Evolutionary conservation across 2,113 vertebrate genomes (phyloP).

Genomic region (Coregonus clupeaformis): DNA sequence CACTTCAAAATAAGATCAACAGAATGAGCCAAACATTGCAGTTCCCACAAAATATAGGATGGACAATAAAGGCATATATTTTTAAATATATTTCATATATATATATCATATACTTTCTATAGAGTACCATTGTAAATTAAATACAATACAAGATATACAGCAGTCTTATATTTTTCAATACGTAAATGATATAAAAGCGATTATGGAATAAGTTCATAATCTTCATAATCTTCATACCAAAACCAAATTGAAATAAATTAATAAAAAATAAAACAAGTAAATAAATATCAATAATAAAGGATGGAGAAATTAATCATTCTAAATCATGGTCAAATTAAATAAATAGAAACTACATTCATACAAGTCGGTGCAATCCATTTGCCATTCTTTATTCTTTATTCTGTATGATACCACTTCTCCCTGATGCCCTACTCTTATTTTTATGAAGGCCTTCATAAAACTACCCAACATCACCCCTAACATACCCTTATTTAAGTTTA

Average conservation of each 20-base stretch:
- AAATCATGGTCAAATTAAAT: slow-evolving; percentile 49
- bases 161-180: slow-evolving; percentile 83
- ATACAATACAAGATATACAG: slow-evolving; percentile 89
- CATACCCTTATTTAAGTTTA: slow-evolving; percentile 40
- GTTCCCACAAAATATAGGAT: slow-evolving; percentile 96
- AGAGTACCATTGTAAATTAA: slow-evolving; percentile 84
- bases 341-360: slow-evolving; percentile 77
- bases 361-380: slow-evolving; percentile 79
- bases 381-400: slow-evolving; percentile 43
- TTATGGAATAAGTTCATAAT: slow-evolving; percentile 77
- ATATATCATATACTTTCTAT: slow-evolving; percentile 77
- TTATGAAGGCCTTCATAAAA: slow-evolving; percentile 85
- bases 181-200: slow-evolving; percentile 80
- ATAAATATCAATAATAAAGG: slow-evolving; percentile 43
- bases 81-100: slow-evolving; percentile 74
- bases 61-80: slow-evolving; percentile 82
- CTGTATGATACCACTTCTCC: slow-evolving; percentile 26
- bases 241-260: slow-evolving; percentile 54
- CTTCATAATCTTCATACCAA: slow-evolving; percentile 75
- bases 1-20: slow-evolving; percentile 83
- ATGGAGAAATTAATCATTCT: slow-evolving; percentile 45
- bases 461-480: slow-evolving; percentile 35
- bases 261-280: slow-evolving; percentile 29
- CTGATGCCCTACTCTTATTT: slow-evolving; percentile 55
- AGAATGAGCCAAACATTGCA: slow-evolving; percentile 85